Evolutionary conservation across 2,797 vertebrate genomes (phyloP).

Genomic region (Enteromius fasciolatus): DNA sequence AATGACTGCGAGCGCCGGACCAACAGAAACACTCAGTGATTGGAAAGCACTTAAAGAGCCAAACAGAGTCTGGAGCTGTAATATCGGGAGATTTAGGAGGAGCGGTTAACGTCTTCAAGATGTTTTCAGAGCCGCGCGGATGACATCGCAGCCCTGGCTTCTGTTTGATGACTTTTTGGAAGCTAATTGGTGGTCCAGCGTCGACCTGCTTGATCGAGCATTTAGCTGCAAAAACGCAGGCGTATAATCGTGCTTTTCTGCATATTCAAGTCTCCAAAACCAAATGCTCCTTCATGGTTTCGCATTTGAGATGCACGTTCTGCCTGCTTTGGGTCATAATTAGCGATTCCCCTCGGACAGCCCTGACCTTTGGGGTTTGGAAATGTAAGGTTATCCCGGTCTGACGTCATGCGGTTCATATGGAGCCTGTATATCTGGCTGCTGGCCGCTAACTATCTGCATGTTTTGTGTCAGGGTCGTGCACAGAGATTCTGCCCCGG

Average conservation of each 20-base stretch:
- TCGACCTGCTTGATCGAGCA: background rate
- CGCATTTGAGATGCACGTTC: background rate
- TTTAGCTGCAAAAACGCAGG: background rate
- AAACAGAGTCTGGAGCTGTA: constrained; percentile 19
- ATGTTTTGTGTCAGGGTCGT: background rate
- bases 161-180: background rate
- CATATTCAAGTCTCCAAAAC: background rate
- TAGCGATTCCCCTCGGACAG: background rate
- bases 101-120: constrained; percentile 42
- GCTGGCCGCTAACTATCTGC: background rate
- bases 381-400: constrained; percentile 20
- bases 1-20: constrained; percentile 15
- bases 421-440: background rate
- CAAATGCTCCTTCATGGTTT: background rate
- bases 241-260: background rate
- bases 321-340: constrained; percentile 13
- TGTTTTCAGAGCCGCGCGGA: constrained; percentile 21
- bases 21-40: constrained; percentile 30
- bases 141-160: background rate
- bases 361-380: constrained; percentile 12
- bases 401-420: background rate
- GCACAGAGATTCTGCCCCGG: background rate
- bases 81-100: constrained; percentile 45
- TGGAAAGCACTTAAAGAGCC: constrained; percentile 21
- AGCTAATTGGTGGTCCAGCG: background rate